phyloP scores from a whole-genome alignment of 2,888 invertebrate genomes.

The Pyrrhosoma nymphula region DNA sequence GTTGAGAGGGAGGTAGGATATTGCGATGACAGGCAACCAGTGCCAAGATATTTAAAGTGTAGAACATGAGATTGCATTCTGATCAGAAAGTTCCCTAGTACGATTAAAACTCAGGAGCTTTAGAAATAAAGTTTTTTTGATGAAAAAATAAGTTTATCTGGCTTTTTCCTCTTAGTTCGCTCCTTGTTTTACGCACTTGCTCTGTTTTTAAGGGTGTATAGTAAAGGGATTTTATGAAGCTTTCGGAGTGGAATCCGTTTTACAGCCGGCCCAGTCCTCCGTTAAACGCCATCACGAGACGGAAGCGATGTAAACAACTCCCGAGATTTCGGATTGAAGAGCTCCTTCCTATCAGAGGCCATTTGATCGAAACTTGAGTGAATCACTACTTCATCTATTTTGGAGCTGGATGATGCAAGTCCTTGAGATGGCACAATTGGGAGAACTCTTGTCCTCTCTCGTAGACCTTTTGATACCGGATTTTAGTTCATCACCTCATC shows the following conservation, averaged over 20 bases:
- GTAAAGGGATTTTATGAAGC: not conserved
- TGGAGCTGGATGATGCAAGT: not conserved
- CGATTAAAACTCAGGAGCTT: too few species aligned
- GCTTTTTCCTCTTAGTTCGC: not conserved
- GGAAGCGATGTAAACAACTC: not conserved
- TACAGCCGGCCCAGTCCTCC: not conserved
- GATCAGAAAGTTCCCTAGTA: too few species aligned
- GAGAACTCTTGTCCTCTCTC: too few species aligned
- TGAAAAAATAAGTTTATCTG: too few species aligned
- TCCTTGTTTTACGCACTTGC: not conserved
- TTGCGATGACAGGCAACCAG: too few species aligned
- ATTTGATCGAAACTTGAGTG: not conserved
- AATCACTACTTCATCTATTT: not conserved
- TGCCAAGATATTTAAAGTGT: too few species aligned
- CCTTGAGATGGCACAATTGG: not conserved
- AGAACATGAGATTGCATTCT: too few species aligned
- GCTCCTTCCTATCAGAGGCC: not conserved
- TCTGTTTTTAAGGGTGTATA: not conserved
- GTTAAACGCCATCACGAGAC: not conserved
- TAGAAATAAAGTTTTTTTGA: too few species aligned
- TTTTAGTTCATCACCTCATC: not conserved
- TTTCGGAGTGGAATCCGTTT: not conserved
- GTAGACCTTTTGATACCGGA: not conserved
- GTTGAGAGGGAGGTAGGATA: too few species aligned
- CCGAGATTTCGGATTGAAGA: not conserved